phyloP scores from a whole-genome alignment of 1,140 invertebrate species.

The Leucophenga varia region DNA sequence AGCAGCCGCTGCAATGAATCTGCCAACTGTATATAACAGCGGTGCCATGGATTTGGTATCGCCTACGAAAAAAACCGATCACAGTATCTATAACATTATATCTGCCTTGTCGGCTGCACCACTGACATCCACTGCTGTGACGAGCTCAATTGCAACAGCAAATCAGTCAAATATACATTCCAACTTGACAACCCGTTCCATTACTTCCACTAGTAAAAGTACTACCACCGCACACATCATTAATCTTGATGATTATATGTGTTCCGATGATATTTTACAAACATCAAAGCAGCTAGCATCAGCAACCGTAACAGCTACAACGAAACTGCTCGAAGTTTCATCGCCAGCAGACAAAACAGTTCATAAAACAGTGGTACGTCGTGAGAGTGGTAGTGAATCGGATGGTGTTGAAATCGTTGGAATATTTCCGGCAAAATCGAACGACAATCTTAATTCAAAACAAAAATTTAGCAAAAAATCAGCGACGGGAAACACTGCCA shows the following conservation, averaged over 20 bases:
- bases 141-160: slow-evolving; percentile 6
- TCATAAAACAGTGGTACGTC: slow-evolving; percentile 10
- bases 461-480: slow-evolving; percentile 2
- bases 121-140: slow-evolving; percentile 13
- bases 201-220: not conserved
- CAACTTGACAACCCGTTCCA: slow-evolving; percentile 18
- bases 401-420: slow-evolving; percentile 51
- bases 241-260: slow-evolving; percentile 45
- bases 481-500: not conserved
- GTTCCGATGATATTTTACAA: slow-evolving; percentile 41
- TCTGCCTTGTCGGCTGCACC: slow-evolving; percentile 25
- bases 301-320: not conserved
- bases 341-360: not conserved
- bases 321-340: not conserved
- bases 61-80: slow-evolving; percentile 33
- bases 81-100: slow-evolving; percentile 36
- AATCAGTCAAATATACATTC: slow-evolving; percentile 27
- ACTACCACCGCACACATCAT: slow-evolving; percentile 31
- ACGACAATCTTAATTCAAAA: slow-evolving; percentile 3
- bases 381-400: slow-evolving; percentile 47
- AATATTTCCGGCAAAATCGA: slow-evolving; percentile 28
- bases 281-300: slow-evolving; percentile 43
- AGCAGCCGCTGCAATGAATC: slow-evolving; percentile 3
- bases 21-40: slow-evolving; percentile 20
- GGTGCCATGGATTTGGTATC: slow-evolving; percentile 29